Evolutionary conservation across 2,797 vertebrate species (phyloP), one percentile per base, ranked within the genome.

Genomic region (Tapera naevia): DNA sequence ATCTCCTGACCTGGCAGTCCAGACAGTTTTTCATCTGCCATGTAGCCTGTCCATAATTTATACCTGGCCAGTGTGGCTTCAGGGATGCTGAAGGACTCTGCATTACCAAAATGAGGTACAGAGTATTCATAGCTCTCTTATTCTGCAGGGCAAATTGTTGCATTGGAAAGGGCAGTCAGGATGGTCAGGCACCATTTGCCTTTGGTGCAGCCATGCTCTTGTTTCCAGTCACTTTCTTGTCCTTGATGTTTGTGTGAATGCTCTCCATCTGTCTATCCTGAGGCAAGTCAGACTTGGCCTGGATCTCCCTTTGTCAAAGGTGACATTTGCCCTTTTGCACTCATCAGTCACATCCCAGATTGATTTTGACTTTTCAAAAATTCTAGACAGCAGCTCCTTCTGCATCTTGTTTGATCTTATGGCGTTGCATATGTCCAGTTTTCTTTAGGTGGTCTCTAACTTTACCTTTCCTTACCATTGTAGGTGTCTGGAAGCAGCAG

Each of bases 191-290:
- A 51, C 17, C 9, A 2, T 56, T 50, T 76, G 50, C 51, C 18
- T 50, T 64, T 25, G 27, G 27, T 81, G 46, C 30, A 39, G 50
- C 81, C 45, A 2, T 45, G 41, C 19, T 10, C 8, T 65, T 69
- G 22, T 73, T 91, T 32, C 32, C 46, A 60, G 1, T 48, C 1
- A 1, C 32, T 30, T 48, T 67, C 56, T 78, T 65, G 51, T 64
- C 53, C 17, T n/a, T 65, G 21, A 8, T 2, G 4, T 33, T 22
- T 3, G 1, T 56, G 35, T 1, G 1, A 17, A 24, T 37, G 27
- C 13, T 65, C 7, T 45, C 17, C 1, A 0, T 28, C 9, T 46
- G 45, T 69, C 24, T 32, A 45, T 17, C 45, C 10, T 39, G 17
- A 54, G 41, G n/a, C 32, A 62, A 41, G 45, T 64, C 56, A 53